A percentile compares a stretch with the other conserved stretches of the same genome.
These are phyloP conservation scores for Pipa parva DNA, from an alignment of 2,113 vertebrate species.

Conservation along the genomic window DNA sequence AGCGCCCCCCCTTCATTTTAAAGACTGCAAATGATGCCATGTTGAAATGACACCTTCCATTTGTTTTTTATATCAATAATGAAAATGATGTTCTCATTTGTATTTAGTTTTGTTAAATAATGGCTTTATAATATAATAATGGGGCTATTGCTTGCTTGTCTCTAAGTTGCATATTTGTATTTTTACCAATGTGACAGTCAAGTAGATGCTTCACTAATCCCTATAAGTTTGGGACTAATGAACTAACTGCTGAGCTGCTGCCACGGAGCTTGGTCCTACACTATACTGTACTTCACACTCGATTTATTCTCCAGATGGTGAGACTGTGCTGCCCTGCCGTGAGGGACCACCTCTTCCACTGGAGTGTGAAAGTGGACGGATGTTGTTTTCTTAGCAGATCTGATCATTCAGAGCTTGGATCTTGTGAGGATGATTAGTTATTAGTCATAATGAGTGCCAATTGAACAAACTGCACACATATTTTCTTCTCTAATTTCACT, in stretches of 20 bases:
- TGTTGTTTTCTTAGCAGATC: conserved; percentile 82
- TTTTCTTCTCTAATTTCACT: conserved; percentile 59
- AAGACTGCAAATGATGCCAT: too few relatives aligned
- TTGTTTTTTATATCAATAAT: background rate
- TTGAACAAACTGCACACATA: conserved; percentile 47
- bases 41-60: too few relatives aligned
- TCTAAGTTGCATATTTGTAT: conserved; percentile 58
- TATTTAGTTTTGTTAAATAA: conserved; percentile 58
- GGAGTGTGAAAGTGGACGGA: conserved; percentile 88
- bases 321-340: conserved; percentile 78
- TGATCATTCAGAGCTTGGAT: conserved; percentile 69
- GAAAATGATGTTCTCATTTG: too few relatives aligned
- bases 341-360: conserved; percentile 88
- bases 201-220: conserved; percentile 89
- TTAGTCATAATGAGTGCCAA: conserved; percentile 66
- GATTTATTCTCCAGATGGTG: conserved; percentile 99
- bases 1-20: too few relatives aligned
- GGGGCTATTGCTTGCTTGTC: conserved; percentile 54
- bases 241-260: conserved; percentile 96
- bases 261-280: conserved; percentile 96
- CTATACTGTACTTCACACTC: conserved; percentile 99
- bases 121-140: conserved; percentile 55
- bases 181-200: conserved; percentile 72
- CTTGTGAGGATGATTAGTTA: conserved; percentile 64
- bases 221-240: conserved; percentile 98